Percentiles rank a stretch among this genome's conserved stretches.
Evolutionary conservation across 2,113 vertebrate species (phyloP).

Genomic region (Aplodontia rufa): DNA sequence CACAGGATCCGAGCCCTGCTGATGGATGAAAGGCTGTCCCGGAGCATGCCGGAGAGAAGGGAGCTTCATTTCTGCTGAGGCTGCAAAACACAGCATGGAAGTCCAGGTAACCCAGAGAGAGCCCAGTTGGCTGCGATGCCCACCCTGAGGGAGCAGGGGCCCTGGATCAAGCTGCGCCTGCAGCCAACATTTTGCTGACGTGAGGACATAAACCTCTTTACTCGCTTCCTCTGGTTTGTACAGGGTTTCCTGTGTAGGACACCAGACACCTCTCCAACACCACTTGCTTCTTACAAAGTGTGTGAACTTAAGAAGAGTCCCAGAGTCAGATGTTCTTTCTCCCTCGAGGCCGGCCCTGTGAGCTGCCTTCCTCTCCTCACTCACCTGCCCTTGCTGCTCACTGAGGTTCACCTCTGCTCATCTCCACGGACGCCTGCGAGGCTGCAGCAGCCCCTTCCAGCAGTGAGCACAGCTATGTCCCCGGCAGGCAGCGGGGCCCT

Average conservation of each 20-base stretch:
- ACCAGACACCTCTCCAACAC: not conserved
- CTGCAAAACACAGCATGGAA: not conserved
- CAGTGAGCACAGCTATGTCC: not conserved
- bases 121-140: too few species aligned
- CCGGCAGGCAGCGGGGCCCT: constrained; percentile 77
- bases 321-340: not conserved
- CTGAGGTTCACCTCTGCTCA: constrained; percentile 31
- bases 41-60: not conserved
- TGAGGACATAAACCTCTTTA: not conserved
- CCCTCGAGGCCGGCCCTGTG: too few species aligned
- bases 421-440: constrained; percentile 72
- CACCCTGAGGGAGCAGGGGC: not conserved
- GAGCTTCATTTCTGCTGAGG: not conserved
- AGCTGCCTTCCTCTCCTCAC: too few species aligned
- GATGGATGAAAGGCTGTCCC: not conserved
- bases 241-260: not conserved
- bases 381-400: too few species aligned
- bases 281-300: not conserved
- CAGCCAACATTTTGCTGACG: not conserved
- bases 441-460: constrained; percentile 57
- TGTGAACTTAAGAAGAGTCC: not conserved
- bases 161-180: not conserved
- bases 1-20: not conserved
- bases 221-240: not conserved
- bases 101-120: not conserved